These are phyloP conservation scores for Rhinoraja longicauda DNA, from an alignment of 2,797 vertebrate genomes.

Conservation along the genomic window DNA sequence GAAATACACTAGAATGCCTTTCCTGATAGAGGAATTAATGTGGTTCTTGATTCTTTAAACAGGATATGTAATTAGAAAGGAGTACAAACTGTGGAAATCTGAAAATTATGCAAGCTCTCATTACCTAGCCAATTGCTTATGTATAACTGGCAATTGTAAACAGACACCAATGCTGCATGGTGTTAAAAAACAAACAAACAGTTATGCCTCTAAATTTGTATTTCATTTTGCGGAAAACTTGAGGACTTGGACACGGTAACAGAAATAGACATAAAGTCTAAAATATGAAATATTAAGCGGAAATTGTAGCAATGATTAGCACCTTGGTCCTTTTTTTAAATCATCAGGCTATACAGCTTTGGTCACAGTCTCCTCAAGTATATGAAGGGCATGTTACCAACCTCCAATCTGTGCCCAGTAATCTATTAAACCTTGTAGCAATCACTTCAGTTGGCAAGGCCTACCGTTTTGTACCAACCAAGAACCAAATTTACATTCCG, in stretches of 20 bases:
- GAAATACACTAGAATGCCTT: not conserved
- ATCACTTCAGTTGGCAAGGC: not conserved
- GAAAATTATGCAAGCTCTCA: not conserved
- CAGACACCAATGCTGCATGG: not conserved
- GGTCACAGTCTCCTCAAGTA: not conserved
- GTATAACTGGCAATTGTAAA: not conserved
- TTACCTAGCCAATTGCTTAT: not conserved
- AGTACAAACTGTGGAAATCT: not conserved
- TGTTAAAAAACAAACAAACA: not conserved
- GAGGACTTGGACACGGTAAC: not conserved
- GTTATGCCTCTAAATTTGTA: not conserved
- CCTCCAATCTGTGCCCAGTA: no score
- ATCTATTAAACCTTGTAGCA: not conserved
- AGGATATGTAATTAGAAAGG: not conserved
- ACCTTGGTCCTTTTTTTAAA: not conserved
- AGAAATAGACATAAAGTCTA: not conserved
- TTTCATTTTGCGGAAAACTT: not conserved
- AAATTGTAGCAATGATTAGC: not conserved
- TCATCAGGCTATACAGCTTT: not conserved
- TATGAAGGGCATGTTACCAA: not conserved
- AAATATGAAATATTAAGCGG: not conserved
- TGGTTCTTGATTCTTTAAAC: not conserved
- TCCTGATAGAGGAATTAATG: not conserved
- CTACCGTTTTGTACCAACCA: not conserved
- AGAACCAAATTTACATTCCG: not conserved